These are phyloP conservation scores for Caenorhabditis brenneri DNA, from an alignment of 1,140 invertebrate genomes.

Conservation along the genomic window DNA sequence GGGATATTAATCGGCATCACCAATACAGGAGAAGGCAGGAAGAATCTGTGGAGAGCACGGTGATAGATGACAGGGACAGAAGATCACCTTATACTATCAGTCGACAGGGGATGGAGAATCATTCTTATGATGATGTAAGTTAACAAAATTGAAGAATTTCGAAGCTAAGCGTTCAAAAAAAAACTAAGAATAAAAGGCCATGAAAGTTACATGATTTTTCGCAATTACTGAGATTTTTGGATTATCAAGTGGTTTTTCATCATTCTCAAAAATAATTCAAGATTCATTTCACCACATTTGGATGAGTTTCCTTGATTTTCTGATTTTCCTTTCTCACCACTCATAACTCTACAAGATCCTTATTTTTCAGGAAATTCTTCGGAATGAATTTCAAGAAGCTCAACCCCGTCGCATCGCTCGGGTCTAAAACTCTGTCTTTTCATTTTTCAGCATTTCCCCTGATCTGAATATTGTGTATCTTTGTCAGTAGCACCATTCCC, in stretches of 20 bases:
- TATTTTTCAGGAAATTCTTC: constrained; percentile 29
- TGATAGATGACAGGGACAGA: not conserved
- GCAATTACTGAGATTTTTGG: too few species aligned
- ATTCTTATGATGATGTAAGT: constrained; percentile 15
- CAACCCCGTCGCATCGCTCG: constrained; percentile 37
- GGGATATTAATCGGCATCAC: not conserved
- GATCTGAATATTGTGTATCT: too few species aligned
- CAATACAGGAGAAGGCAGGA: not conserved
- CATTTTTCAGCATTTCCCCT: not conserved
- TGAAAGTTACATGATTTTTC: too few species aligned
- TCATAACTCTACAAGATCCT: not conserved
- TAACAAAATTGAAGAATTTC: not conserved
- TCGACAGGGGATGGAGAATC: constrained; percentile 10
- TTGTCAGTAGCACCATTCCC: not conserved
- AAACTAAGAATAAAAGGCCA: too few species aligned
- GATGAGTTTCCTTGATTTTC: too few species aligned
- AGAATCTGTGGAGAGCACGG: not conserved
- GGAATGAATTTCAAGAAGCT: constrained; percentile 37
- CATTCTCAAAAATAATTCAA: too few species aligned
- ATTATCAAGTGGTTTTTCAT: too few species aligned
- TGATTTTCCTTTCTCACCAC: too few species aligned
- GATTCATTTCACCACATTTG: too few species aligned
- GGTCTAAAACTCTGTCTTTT: constrained; percentile 2
- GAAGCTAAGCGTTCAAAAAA: too few species aligned
- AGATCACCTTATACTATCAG: not conserved